These are phyloP conservation scores for Actinopyga echinites DNA, from an alignment of 53 echinoderm and acorn worm species.

Conservation along the genomic window DNA sequence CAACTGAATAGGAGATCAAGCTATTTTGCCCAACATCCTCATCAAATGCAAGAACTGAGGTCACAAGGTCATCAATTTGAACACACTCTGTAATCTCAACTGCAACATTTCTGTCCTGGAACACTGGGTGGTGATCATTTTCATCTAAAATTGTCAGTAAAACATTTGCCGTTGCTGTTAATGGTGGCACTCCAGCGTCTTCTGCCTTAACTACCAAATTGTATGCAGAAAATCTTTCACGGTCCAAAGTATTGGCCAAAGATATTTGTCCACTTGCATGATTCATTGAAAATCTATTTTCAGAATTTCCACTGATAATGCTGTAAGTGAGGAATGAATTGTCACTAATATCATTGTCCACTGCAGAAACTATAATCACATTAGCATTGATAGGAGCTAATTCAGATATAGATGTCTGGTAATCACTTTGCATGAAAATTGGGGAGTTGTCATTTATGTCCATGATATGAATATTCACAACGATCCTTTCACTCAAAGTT, in stretches of 20 bases:
- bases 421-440: slow-evolving; percentile 63
- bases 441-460: slow-evolving; percentile 88
- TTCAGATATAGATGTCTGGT: slow-evolving; percentile 80
- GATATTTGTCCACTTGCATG: slow-evolving; percentile 78
- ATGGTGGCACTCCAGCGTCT: slow-evolving; percentile 68
- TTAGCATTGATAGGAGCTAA: slow-evolving; percentile 64
- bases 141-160: slow-evolving; percentile 79
- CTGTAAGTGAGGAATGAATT: slow-evolving; percentile 89
- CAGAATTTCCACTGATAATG: slow-evolving; percentile 72
- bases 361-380: slow-evolving; percentile 76
- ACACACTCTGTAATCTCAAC: slow-evolving; percentile 85
- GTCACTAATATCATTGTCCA: slow-evolving; percentile 76
- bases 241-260: slow-evolving; percentile 65
- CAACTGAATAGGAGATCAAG: slow-evolving; percentile 71
- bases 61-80: slow-evolving; percentile 70
- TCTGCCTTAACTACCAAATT: slow-evolving; percentile 71
- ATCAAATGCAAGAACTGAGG: slow-evolving; percentile 73
- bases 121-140: slow-evolving; percentile 82
- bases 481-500: slow-evolving; percentile 62
- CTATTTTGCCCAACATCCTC: slow-evolving; percentile 78
- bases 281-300: slow-evolving; percentile 69
- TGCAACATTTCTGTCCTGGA: slow-evolving; percentile 33
- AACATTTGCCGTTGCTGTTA: slow-evolving; percentile 59
- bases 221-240: slow-evolving; percentile 67
- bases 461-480: slow-evolving; percentile 65